Evolutionary conservation across 1,140 invertebrate genomes (phyloP).

Genomic region (Drosophila arizonae): DNA sequence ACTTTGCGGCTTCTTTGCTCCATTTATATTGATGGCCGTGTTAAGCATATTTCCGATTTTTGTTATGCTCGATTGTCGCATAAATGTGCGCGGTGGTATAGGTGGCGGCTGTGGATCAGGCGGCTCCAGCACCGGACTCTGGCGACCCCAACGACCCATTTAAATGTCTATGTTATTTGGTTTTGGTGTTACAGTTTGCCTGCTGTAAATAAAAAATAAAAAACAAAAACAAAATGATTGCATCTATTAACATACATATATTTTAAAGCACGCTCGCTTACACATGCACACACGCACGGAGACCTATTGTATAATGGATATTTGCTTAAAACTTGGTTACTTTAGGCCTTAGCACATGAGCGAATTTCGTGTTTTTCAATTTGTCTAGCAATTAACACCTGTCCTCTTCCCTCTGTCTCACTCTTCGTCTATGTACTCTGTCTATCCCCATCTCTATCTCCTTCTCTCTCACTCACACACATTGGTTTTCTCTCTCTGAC

Average conservation of each 20-base stretch:
- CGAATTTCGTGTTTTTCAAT: slow-evolving; percentile 71
- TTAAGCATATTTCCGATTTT: slow-evolving; percentile 87
- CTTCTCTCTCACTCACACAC: not conserved
- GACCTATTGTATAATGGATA: slow-evolving; percentile 67
- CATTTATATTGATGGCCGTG: slow-evolving; percentile 85
- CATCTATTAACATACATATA: slow-evolving; percentile 64
- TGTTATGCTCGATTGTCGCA: slow-evolving; percentile 87
- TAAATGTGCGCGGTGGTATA: slow-evolving; percentile 84
- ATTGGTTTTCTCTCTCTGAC: slow-evolving; percentile 44
- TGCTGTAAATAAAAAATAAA: slow-evolving; percentile 61
- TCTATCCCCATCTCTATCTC: not conserved
- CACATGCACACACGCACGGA: not conserved
- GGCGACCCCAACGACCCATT: slow-evolving; percentile 80
- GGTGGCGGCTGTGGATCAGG: slow-evolving; percentile 73
- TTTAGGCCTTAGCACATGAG: slow-evolving; percentile 62
- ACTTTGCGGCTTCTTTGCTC: slow-evolving; percentile 79
- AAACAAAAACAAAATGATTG: slow-evolving; percentile 58
- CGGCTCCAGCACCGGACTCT: slow-evolving; percentile 73
- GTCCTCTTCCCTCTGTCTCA: slow-evolving; percentile 23
- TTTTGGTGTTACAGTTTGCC: slow-evolving; percentile 25
- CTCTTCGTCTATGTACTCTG: not conserved
- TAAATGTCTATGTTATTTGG: slow-evolving; percentile 14
- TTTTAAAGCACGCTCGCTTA: slow-evolving; percentile 39
- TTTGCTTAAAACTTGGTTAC: slow-evolving; percentile 44
- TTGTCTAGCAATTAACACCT: slow-evolving; percentile 74